Percentiles rank a stretch among this genome's conserved stretches.
phyloP scores from a whole-genome alignment of 2,888 invertebrate genomes.

The Molorchus minor region DNA sequence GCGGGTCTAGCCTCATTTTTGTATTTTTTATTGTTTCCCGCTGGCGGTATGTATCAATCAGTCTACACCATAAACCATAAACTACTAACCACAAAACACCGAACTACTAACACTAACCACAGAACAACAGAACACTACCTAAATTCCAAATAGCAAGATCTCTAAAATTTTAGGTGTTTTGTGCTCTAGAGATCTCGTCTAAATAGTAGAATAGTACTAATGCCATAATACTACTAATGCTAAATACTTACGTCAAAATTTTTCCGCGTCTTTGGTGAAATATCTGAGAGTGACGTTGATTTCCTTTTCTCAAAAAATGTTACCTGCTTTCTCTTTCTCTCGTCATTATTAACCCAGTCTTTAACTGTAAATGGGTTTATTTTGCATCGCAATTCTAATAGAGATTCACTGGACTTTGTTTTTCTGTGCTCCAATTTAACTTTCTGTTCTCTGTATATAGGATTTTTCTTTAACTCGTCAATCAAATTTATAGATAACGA shows the following conservation, averaged over 20 bases:
- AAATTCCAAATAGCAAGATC: too few relatives aligned
- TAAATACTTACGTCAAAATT: slow-evolving; percentile 24
- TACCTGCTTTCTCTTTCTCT: not conserved
- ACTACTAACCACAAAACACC: too few relatives aligned
- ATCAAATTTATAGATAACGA: slow-evolving; percentile 33
- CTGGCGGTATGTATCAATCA: too few relatives aligned
- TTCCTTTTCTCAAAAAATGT: slow-evolving; percentile 14
- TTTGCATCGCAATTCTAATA: slow-evolving; percentile 5
- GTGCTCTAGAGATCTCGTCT: too few relatives aligned
- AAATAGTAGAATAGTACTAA: too few relatives aligned
- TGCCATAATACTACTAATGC: too few relatives aligned
- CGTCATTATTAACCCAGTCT: slow-evolving; percentile 1
- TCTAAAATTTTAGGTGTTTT: too few relatives aligned
- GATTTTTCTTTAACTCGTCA: slow-evolving; percentile 30
- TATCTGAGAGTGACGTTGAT: slow-evolving; percentile 29
- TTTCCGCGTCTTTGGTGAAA: slow-evolving; percentile 13
- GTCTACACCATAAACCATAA: too few relatives aligned
- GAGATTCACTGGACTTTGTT: slow-evolving; percentile 34
- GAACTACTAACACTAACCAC: too few relatives aligned
- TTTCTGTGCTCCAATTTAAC: slow-evolving; percentile 31
- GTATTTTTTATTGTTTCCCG: too few relatives aligned
- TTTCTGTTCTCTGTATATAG: slow-evolving; percentile 31
- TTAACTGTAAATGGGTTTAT: not conserved
- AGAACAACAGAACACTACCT: too few relatives aligned
- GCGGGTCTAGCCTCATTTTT: too few relatives aligned